Percentiles rank a stretch among this genome's conserved stretches.
Evolutionary conservation across 1,140 invertebrate species (phyloP).

Genomic region (Nasonia vitripennis): DNA sequence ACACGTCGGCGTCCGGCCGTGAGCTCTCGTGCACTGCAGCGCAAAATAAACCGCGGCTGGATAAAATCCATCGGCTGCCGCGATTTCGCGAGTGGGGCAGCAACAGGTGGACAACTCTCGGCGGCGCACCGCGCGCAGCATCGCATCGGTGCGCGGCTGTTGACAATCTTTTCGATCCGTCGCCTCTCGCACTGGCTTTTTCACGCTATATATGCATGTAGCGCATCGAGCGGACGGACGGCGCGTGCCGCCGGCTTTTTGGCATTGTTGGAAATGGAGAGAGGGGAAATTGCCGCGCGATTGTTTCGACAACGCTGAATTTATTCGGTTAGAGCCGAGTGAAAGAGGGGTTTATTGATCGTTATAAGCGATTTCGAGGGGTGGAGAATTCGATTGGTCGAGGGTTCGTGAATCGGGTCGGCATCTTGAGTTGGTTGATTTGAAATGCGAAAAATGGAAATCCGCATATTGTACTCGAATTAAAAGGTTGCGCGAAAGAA

Average conservation of each 20-base stretch:
- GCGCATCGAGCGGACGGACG: neutral
- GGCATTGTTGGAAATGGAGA: constrained; percentile 31
- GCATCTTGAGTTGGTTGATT: too few relatives aligned
- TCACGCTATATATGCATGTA: neutral
- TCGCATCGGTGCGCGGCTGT: constrained; percentile 12
- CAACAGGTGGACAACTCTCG: constrained; percentile 41
- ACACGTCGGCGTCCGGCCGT: neutral
- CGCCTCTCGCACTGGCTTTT: neutral
- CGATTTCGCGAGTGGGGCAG: constrained; percentile 47
- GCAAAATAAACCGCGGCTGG: constrained; percentile 22
- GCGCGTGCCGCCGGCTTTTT: constrained; percentile 38
- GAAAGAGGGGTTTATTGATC: constrained; percentile 2
- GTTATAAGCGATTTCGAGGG: constrained; percentile 34
- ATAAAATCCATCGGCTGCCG: constrained; percentile 19
- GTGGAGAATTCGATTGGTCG: too few relatives aligned
- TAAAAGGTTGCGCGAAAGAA: neutral
- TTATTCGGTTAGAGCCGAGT: neutral
- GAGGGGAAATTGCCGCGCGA: constrained; percentile 46
- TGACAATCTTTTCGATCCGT: constrained; percentile 46
- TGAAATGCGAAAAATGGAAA: too few relatives aligned
- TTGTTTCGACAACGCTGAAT: constrained; percentile 18
- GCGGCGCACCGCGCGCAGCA: constrained; percentile 17
- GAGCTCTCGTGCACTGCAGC: neutral
- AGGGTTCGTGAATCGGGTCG: too few relatives aligned
- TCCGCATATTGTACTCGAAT: constrained; percentile 22